These are phyloP conservation scores for Hirundichthys speculiger DNA, from an alignment of 2,113 vertebrate genomes.

Conservation along the genomic window DNA sequence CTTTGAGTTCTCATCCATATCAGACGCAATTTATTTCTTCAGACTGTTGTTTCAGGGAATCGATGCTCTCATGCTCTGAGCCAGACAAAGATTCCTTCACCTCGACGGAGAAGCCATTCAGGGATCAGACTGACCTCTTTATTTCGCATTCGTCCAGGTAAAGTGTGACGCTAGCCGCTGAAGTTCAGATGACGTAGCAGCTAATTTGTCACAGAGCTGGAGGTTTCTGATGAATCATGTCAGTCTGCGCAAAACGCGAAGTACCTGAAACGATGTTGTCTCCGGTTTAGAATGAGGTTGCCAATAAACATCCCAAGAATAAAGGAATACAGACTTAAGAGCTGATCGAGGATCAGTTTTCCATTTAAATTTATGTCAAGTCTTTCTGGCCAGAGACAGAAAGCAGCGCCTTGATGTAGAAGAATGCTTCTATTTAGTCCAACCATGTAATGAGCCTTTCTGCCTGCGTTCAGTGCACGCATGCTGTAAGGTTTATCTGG, in stretches of 20 bases:
- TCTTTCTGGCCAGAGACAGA: conserved; percentile 41
- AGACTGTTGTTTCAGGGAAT: conserved; percentile 29
- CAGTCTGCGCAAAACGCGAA: conserved; percentile 11
- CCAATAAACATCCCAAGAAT: conserved; percentile 38
- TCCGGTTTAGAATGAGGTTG: conserved; percentile 47
- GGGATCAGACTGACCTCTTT: conserved; percentile 39
- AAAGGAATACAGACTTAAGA: conserved; percentile 38
- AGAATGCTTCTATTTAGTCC: conserved; percentile 62
- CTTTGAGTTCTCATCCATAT: conserved; percentile 32
- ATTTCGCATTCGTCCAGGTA: too few species aligned
- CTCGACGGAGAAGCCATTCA: conserved; percentile 9
- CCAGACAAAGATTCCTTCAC: conserved; percentile 23
- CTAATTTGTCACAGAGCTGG: conserved; percentile 52
- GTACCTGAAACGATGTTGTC: too few species aligned
- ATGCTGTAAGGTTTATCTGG: conserved; percentile 27
- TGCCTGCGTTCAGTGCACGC: conserved; percentile 9
- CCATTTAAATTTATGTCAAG: conserved; percentile 55
- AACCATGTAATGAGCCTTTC: conserved; percentile 52
- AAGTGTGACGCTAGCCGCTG: too few species aligned
- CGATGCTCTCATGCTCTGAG: conserved; percentile 44
- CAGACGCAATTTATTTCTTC: conserved; percentile 29
- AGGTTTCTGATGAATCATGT: conserved; percentile 42
- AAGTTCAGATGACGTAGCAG: conserved; percentile 48
- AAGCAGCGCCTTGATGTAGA: conserved; percentile 63
- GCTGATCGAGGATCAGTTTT: conserved; percentile 45